Percentiles rank a stretch among this genome's conserved stretches.
These are phyloP conservation scores for Oryzias javanicus DNA, from an alignment of 2,113 vertebrate species.

Conservation along the genomic window DNA sequence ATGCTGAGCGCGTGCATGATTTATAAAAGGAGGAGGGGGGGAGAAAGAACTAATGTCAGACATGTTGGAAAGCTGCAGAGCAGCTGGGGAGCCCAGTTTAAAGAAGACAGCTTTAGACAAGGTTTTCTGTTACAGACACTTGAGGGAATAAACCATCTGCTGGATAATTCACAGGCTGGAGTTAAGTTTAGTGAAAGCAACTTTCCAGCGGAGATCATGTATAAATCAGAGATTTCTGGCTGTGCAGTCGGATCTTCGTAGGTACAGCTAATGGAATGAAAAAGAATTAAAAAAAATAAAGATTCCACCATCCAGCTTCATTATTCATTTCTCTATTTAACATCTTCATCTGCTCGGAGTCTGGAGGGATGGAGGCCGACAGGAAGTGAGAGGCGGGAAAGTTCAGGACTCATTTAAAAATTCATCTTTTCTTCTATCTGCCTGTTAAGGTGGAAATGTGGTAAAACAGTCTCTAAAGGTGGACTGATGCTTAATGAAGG, in stretches of 20 bases:
- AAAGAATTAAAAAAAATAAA: neutral
- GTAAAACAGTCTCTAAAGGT: no score
- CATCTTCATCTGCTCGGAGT: no score
- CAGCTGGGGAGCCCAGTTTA: slow-evolving; percentile 26
- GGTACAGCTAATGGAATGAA: neutral
- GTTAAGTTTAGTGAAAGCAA: slow-evolving; percentile 33
- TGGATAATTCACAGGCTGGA: slow-evolving; percentile 49
- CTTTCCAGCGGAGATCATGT: slow-evolving; percentile 4
- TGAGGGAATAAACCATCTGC: slow-evolving; percentile 45
- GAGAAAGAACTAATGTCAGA: neutral
- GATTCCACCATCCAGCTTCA: neutral
- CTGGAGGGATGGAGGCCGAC: no score
- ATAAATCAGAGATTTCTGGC: neutral
- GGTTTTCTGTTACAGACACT: slow-evolving; percentile 47
- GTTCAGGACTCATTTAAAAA: no score
- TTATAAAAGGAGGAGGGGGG: neutral
- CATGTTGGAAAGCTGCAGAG: slow-evolving; percentile 11
- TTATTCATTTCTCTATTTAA: no score
- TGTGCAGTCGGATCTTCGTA: no score
- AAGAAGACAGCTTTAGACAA: slow-evolving; percentile 24
- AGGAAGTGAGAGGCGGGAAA: no score
- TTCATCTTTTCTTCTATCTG: no score
- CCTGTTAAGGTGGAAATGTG: no score
- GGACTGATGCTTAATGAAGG: no score
- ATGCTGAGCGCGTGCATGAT: slow-evolving; percentile 1